Conservation (phyloP, 1,140 invertebrate species). For the Drosophila setifemur region DNA sequence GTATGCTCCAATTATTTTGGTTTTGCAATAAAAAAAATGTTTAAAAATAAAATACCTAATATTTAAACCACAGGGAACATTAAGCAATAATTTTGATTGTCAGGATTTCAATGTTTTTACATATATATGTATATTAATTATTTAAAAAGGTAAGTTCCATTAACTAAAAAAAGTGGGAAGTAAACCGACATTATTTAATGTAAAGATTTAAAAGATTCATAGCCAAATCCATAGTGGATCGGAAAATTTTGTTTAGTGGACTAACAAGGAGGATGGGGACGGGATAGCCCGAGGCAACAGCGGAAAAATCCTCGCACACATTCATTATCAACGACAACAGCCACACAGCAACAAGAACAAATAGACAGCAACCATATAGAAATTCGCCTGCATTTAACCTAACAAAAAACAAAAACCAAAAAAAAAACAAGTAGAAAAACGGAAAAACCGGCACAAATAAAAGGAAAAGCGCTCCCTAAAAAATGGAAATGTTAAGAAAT, state of each 20-base stretch:
- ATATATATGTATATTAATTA: neutral
- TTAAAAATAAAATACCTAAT: neutral
- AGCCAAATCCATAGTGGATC: too few relatives aligned
- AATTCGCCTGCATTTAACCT: constrained; percentile 71
- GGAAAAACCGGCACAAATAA: constrained; percentile 31
- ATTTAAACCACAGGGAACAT: too few relatives aligned
- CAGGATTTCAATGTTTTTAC: too few relatives aligned
- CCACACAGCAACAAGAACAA: constrained; percentile 46
- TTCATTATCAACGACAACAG: constrained; percentile 74
- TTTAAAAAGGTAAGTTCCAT: too few relatives aligned
- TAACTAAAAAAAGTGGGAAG: too few relatives aligned
- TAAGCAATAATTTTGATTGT: too few relatives aligned
- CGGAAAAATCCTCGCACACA: constrained; percentile 56
- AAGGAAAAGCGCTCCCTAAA: constrained; percentile 52
- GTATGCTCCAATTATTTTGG: too few relatives aligned
- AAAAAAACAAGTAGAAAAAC: constrained; percentile 10
- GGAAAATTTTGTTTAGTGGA: constrained; percentile 1
- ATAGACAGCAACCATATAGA: constrained; percentile 62
- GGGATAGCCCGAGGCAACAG: constrained; percentile 24
- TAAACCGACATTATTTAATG: too few relatives aligned
- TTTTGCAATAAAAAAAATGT: too few relatives aligned
- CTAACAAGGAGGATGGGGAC: neutral
- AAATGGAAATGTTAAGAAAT: constrained; percentile 78
- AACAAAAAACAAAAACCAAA: constrained; percentile 30
- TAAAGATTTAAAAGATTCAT: too few relatives aligned